Conservation (phyloP, 2,888 invertebrate species). For the Tachina fera region DNA sequence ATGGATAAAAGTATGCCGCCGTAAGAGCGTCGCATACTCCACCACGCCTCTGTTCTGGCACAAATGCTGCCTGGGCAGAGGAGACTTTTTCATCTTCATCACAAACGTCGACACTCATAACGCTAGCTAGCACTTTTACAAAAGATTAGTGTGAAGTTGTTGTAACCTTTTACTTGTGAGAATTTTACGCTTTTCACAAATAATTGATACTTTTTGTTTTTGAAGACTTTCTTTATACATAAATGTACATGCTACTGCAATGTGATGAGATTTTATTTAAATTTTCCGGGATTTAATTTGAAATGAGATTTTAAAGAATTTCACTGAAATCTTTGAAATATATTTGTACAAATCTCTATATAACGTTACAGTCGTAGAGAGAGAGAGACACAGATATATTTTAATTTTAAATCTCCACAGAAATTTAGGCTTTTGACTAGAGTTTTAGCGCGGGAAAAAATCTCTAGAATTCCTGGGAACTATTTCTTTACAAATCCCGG, state of each 20-base stretch:
- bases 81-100: conserved; percentile 56
- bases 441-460: too few relatives aligned
- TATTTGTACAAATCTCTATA: too few relatives aligned
- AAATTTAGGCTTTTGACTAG: too few relatives aligned
- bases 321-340: too few relatives aligned
- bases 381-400: too few relatives aligned
- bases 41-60: conserved; percentile 36
- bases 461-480: too few relatives aligned
- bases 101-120: conserved; percentile 70
- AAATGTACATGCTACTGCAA: background rate
- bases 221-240: background rate
- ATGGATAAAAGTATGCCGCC: conserved; percentile 54
- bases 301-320: too few relatives aligned
- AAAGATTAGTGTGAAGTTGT: conserved; percentile 79
- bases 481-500: too few relatives aligned
- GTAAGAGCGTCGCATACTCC: conserved; percentile 23
- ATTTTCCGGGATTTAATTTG: background rate
- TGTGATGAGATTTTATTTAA: conserved; percentile 50
- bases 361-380: too few relatives aligned
- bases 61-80: background rate
- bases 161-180: conserved; percentile 72
- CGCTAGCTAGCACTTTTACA: conserved; percentile 77
- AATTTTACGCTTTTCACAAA: conserved; percentile 70
- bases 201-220: conserved; percentile 42
- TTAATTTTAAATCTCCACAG: too few relatives aligned